phyloP scores from a whole-genome alignment of 1,140 invertebrate genomes.

The Cydia splendana region DNA sequence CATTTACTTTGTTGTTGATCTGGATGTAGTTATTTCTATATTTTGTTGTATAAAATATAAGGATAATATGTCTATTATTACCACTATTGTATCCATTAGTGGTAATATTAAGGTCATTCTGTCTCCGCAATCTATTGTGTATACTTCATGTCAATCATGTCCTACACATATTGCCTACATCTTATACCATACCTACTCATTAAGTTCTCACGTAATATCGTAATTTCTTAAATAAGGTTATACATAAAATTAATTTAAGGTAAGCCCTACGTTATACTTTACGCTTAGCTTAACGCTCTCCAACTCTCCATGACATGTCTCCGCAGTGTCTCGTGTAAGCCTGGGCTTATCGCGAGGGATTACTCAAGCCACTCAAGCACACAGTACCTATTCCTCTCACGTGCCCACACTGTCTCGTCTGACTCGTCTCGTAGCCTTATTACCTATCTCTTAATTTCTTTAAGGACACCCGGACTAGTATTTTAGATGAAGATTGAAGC shows the following conservation, averaged over 20 bases:
- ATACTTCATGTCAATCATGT: too few species aligned
- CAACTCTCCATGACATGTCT: background rate
- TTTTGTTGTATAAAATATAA: too few species aligned
- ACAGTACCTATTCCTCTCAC: background rate
- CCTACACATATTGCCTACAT: too few species aligned
- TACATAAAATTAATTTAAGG: background rate
- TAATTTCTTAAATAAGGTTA: background rate
- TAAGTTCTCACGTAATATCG: too few species aligned
- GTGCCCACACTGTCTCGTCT: background rate
- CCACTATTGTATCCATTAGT: too few species aligned
- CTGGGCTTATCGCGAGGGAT: conserved; percentile 1
- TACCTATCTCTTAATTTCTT: background rate
- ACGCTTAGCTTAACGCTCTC: background rate
- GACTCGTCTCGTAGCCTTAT: background rate
- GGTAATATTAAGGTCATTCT: too few species aligned
- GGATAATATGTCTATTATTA: too few species aligned
- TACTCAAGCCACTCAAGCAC: background rate
- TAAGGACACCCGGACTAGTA: background rate
- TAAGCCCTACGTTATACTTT: background rate
- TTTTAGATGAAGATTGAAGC: background rate
- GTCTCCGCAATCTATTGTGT: too few species aligned
- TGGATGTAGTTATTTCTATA: too few species aligned
- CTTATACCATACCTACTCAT: too few species aligned
- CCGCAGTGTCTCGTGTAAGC: conserved; percentile 5
- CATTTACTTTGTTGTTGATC: too few species aligned